A percentile compares a stretch with the other conserved stretches of the same genome.
Evolutionary conservation across 2,113 vertebrate genomes (phyloP).

Genomic region (Sceloporus tristichus): DNA sequence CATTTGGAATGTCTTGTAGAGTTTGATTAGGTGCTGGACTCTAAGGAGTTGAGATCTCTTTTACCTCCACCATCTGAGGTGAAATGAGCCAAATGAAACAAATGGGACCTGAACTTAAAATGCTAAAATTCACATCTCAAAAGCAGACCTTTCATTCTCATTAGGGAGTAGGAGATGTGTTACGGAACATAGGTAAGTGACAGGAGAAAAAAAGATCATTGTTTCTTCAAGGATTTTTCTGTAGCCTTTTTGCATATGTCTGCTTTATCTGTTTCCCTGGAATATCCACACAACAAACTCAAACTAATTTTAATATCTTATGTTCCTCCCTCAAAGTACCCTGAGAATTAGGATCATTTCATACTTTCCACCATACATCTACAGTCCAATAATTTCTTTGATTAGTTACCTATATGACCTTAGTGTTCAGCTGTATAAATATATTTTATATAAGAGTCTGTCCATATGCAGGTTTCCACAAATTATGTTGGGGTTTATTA

Average conservation of each 20-base stretch:
- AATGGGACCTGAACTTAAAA: constrained; percentile 55
- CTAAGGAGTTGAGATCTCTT: neutral
- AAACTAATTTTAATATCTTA: neutral
- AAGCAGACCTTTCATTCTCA: constrained; percentile 39
- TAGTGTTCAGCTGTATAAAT: neutral
- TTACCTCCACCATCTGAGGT: fast-evolving
- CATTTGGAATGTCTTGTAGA: fast-evolving
- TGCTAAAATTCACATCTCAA: constrained; percentile 38
- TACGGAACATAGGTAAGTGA: constrained; percentile 16
- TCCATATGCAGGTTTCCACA: neutral
- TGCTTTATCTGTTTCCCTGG: neutral
- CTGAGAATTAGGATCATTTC: neutral
- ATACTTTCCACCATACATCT: neutral
- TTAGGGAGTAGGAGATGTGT: constrained; percentile 23
- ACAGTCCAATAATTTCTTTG: neutral
- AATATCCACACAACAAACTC: neutral
- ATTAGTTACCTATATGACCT: neutral
- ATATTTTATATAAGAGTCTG: neutral
- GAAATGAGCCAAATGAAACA: constrained; percentile 60
- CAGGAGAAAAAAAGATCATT: neutral
- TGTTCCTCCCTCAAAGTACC: neutral
- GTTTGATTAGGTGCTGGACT: constrained; percentile 8
- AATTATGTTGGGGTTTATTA: neutral
- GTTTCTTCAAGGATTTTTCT: no score
- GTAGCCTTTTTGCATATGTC: neutral